Evolutionary conservation across 2,888 invertebrate species (phyloP).

Genomic region (Patella depressa): DNA sequence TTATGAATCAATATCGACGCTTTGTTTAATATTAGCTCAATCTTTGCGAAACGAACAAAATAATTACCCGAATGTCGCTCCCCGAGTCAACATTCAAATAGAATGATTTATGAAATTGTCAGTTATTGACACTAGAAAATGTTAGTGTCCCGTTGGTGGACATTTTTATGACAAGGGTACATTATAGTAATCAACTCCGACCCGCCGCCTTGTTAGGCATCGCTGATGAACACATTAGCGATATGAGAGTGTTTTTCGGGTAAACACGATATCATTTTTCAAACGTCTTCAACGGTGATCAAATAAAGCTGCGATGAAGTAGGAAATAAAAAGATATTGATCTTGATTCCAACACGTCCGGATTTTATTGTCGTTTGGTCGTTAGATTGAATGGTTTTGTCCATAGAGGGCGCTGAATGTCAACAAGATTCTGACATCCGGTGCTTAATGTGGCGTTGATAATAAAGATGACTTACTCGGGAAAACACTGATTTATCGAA

Average conservation of each 20-base stretch:
- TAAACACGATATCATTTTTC: constrained; percentile 9
- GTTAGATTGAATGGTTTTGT: constrained; percentile 10
- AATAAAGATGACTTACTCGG: constrained; percentile 9
- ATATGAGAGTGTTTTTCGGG: constrained; percentile 10
- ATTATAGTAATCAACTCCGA: constrained; percentile 9
- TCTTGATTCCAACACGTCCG: constrained; percentile 9
- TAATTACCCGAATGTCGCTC: constrained; percentile 5
- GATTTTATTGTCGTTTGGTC: constrained; percentile 9
- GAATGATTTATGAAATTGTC: constrained; percentile 10
- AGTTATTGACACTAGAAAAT: constrained; percentile 10
- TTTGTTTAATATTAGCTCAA: constrained; percentile 13
- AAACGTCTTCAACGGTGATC: constrained; percentile 1
- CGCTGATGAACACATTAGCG: constrained; percentile 8
- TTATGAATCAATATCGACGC: not conserved
- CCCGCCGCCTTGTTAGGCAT: constrained; percentile 9
- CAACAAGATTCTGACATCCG: constrained; percentile 5
- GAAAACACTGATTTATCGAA: constrained; percentile 10
- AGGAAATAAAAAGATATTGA: constrained; percentile 10
- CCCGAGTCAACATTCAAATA: not conserved
- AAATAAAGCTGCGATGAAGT: not conserved
- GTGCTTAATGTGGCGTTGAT: constrained; percentile 13
- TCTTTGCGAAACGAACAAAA: constrained; percentile 9
- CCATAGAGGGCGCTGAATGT: constrained; percentile 11
- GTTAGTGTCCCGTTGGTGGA: constrained; percentile 13
- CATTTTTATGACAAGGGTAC: constrained; percentile 11